Conservation (phyloP, 2,888 invertebrate species). For the Drosophila incognita region DNA sequence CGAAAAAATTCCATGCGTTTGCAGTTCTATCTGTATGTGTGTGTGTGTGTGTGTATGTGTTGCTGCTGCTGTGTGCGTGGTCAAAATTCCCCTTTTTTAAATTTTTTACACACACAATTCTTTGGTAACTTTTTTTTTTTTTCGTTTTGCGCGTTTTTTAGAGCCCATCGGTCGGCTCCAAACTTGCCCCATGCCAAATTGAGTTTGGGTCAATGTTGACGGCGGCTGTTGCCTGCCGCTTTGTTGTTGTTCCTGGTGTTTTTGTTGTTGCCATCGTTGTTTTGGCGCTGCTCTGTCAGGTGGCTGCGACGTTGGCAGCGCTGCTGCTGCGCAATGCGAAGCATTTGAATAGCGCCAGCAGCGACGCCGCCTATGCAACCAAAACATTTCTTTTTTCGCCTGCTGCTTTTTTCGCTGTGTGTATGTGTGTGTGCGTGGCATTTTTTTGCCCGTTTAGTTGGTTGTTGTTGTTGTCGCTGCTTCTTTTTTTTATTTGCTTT, state of each 20-base stretch:
- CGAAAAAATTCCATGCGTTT: constrained; percentile 74
- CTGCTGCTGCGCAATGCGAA: constrained; percentile 53
- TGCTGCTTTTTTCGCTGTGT: constrained; percentile 19
- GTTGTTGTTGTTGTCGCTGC: constrained; percentile 56
- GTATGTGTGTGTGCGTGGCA: constrained; percentile 57
- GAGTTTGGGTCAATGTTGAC: constrained; percentile 80
- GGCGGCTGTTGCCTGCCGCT: constrained; percentile 35
- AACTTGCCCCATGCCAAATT: constrained; percentile 53
- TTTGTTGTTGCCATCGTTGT: constrained; percentile 53
- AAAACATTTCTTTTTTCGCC: constrained; percentile 63
- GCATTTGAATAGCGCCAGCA: constrained; percentile 79
- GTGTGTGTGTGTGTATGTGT: constrained; percentile 38
- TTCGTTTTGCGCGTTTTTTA: constrained; percentile 78
- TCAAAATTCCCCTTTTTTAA: constrained; percentile 75
- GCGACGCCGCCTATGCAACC: constrained; percentile 79
- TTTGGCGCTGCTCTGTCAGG: constrained; percentile 76
- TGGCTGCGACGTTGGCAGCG: constrained; percentile 68
- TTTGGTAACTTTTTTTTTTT: constrained; percentile 16
- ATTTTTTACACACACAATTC: constrained; percentile 58
- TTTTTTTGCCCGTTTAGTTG: constrained; percentile 71
- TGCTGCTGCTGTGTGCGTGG: constrained; percentile 55
- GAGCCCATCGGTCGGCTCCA: constrained; percentile 66
- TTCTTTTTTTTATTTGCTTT: constrained; percentile 55
- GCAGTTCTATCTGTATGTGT: constrained; percentile 44
- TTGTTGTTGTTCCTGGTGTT: constrained; percentile 36